Percentiles rank a stretch among this genome's conserved stretches.
Evolutionary conservation across 2,113 vertebrate species (phyloP).

Genomic region (Salminus brasiliensis): DNA sequence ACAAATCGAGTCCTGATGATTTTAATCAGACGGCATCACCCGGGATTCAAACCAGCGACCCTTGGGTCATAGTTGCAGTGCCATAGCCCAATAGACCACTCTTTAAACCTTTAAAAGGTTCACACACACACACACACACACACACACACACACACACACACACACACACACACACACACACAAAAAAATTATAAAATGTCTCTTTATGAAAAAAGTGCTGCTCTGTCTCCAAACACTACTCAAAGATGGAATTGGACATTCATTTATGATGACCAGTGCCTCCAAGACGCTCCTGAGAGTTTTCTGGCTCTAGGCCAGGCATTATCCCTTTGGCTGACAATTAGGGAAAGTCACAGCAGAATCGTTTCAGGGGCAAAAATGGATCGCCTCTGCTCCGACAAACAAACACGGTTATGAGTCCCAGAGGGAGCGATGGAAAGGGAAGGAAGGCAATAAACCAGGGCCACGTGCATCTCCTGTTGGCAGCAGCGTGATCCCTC

Average conservation of each 20-base stretch:
- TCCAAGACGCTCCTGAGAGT: background rate
- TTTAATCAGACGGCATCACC: too few relatives aligned
- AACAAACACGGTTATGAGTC: conserved; percentile 3
- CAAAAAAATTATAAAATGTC: background rate
- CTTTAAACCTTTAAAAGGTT: too few relatives aligned
- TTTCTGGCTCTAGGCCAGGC: background rate
- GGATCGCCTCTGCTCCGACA: background rate
- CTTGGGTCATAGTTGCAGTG: too few relatives aligned
- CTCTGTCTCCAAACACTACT: background rate
- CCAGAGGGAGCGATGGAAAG: background rate
- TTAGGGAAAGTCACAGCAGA: background rate
- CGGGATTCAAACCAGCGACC: too few relatives aligned
- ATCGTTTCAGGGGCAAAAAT: background rate
- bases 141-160: too few relatives aligned
- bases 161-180: background rate
- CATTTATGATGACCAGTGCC: background rate
- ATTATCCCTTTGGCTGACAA: background rate
- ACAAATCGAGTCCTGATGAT: too few relatives aligned
- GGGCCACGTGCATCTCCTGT: background rate
- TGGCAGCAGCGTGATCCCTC: background rate
- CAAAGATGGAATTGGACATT: background rate
- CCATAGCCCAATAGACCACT: too few relatives aligned
- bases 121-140: too few relatives aligned
- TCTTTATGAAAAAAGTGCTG: too few relatives aligned
- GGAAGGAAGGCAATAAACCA: conserved; percentile 9